These are phyloP conservation scores for Ectemnius cavifrons DNA, from an alignment of 2,888 invertebrate species.

Conservation along the genomic window DNA sequence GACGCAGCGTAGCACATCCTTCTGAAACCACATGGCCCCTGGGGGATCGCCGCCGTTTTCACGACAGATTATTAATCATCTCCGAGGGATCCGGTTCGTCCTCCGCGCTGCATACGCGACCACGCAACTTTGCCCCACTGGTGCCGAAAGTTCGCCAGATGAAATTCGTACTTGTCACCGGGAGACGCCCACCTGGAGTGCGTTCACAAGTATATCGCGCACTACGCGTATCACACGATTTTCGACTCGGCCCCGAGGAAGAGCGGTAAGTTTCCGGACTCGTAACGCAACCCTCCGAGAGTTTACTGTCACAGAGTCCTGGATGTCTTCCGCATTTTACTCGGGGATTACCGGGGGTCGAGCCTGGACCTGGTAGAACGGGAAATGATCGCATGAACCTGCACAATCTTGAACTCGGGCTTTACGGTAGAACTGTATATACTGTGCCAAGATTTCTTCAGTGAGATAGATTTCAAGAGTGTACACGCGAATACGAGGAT, in stretches of 20 bases:
- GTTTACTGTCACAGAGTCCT: neutral
- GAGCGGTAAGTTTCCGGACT: neutral
- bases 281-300: neutral
- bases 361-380: too few species aligned
- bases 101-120: conserved; percentile 28
- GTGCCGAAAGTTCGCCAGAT: conserved; percentile 47
- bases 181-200: conserved; percentile 45
- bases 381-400: too few species aligned
- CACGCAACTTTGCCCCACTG: neutral
- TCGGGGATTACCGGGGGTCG: neutral
- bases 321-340: neutral
- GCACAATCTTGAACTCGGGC: too few species aligned
- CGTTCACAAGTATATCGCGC: neutral
- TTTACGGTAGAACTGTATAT: too few species aligned
- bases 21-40: conserved; percentile 50
- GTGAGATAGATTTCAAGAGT: too few species aligned
- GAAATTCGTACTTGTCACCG: conserved; percentile 48
- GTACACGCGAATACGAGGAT: too few species aligned
- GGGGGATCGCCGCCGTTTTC: conserved; percentile 49
- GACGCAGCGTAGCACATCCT: conserved; percentile 37
- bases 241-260: neutral
- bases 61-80: conserved; percentile 61
- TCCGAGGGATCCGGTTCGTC: conserved; percentile 35
- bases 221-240: neutral
- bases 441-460: too few species aligned